Base-by-base conservation (phyloP, 2,797 vertebrate species). In the Brachyalestes nurse region DNA sequence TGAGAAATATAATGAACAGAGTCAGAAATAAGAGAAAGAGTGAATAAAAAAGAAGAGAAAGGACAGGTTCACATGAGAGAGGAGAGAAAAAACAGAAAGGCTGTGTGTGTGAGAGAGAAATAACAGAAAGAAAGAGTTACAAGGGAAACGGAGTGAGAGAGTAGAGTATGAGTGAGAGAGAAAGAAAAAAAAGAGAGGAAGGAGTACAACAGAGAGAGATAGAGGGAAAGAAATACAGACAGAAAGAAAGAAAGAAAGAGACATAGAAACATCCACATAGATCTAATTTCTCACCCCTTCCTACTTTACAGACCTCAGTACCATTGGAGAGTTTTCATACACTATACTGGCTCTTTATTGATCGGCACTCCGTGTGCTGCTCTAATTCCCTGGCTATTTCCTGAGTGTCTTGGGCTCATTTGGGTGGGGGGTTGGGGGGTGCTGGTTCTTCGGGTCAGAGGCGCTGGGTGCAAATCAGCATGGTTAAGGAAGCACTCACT, bases 351-450 rank as follows among this genome's bases (percentile, higher is more conserved):
- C 86, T 92, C 78, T 76, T 71, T 92, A 93, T 94, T 92, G 93
- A 94, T 94, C 87, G 85, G 62, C 78, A 60, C 74, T 81, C 89
- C 53, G 81, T 84, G 86, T 84, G 90, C 92, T 89, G 90, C 89
- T 90, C 90, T 91, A 91, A 93, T 93, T 91, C 91, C 88, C 87
- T 87, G 88, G 91, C 92, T 92, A 92, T 95, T 93, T 93, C 91
- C 90, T 92, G 91, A 94, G 90, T 92, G 92, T 91, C 89, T 91
- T 84, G 70, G 49, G 85, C 89, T 90, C 86, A 85, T 87, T 91
- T 57, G 16, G 38, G 25, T 45, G 72, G 72, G 61, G 72, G 14
- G 88, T 86, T 85, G 88, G 83, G 78, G 70, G 47, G 70, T 75
- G 5, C 80, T 82, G 85, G 81, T 86, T 88, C 89, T 82, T 81